Percentiles rank a stretch among this genome's conserved stretches.
phyloP scores from a whole-genome alignment of 92 coral and sea anemone species.

The Palythoa grandis region DNA sequence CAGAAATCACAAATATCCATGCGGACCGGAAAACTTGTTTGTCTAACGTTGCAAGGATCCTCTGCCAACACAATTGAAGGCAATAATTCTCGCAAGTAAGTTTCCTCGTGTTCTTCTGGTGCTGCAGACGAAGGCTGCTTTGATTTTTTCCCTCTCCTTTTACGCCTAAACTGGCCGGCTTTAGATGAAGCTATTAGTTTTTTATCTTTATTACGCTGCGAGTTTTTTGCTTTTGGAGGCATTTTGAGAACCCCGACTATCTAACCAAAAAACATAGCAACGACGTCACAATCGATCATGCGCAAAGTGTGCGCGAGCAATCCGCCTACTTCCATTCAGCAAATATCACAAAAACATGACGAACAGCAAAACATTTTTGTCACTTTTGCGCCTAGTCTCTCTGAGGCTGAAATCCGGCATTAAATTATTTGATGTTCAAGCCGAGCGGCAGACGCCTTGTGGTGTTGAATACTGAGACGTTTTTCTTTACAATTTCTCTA shows the following conservation, averaged over 20 bases:
- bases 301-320: constrained; percentile 8
- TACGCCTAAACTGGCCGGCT: not conserved
- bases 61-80: constrained; percentile 67
- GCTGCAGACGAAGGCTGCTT: not conserved
- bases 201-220: not conserved
- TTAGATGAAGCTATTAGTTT: not conserved
- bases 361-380: no score
- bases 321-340: no score
- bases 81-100: constrained; percentile 17
- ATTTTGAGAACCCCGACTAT: not conserved
- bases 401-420: no score
- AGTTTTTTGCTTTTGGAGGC: constrained; percentile 3
- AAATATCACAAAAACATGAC: no score
- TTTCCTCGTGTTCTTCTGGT: constrained; percentile 6
- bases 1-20: constrained; percentile 70
- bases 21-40: constrained; percentile 29
- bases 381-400: no score
- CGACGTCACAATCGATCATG: not conserved
- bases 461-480: no score
- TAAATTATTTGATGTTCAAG: no score
- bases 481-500: no score
- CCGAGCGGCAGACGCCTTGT: no score
- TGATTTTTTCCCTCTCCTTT: not conserved
- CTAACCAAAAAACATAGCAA: not conserved
- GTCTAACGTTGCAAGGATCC: constrained; percentile 50